Base-by-base conservation (phyloP, 2,113 vertebrate genomes). In the Rhizomys pruinosus region DNA sequence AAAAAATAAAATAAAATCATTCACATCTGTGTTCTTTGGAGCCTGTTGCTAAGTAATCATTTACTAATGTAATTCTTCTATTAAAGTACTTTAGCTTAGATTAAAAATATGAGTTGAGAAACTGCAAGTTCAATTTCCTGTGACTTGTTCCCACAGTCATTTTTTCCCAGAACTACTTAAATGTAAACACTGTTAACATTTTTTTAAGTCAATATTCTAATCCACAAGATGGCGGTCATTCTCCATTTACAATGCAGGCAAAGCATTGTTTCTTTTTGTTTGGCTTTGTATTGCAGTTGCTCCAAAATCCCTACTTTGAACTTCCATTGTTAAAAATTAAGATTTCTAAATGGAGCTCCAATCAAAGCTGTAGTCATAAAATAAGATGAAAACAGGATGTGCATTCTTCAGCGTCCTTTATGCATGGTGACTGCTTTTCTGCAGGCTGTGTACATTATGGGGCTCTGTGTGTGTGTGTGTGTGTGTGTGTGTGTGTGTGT, bases 211-310 rank as follows among this genome's bases (percentile, higher is more conserved):
- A 87, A 44, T 95, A 76, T 57, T 87, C 69, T 44, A 42, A 87
- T 80, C 16, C 97, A 95, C 95, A 87, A 95, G 97, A 82, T 96
- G 96, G 95, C 0, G 90, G 27, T 92, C 22, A 68, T 76, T 44
- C 39, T 73, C 89, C 91, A 87, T 42, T 76, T 88, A 25, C 84
- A 90, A 78, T 69, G 7, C 15, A 3, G 39, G 19, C 13, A 39
- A 4, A 25, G 7, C 0, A 10, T 52, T 52, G 47, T 52, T 6
- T 52, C 47, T 11, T 52, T 32, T 32, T 42, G 27, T 23, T 44
- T n/a, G 10, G 55, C 13, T 19, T 7, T 47, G 20, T 15, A 19
- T 27, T 20, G 55, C 57, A 39, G 2, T 32, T 22, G 13, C 10
- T 84, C 42, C 39, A 44, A 29, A 91, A 32, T 8, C 0, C 4